These are phyloP conservation scores for Lonchura striata DNA, from an alignment of 2,113 vertebrate genomes.

Conservation along the genomic window DNA sequence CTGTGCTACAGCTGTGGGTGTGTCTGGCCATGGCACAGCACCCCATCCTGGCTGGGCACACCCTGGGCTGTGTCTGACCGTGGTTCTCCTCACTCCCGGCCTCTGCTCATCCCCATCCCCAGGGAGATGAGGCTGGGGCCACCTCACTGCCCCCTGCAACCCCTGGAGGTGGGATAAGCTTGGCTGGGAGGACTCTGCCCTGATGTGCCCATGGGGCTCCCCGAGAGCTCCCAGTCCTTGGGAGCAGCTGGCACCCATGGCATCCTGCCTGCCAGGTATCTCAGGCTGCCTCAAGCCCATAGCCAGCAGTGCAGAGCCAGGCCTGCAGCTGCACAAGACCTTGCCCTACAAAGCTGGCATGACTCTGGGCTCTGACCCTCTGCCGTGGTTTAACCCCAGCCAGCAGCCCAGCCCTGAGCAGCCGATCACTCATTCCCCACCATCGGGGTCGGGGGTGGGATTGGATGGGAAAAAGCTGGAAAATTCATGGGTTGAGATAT, in stretches of 20 bases:
- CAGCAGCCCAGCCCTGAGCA: neutral
- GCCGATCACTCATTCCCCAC: fast-evolving
- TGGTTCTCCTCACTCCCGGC: neutral
- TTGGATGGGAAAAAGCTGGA: neutral
- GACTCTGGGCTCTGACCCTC: neutral
- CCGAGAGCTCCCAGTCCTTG: fast-evolving
- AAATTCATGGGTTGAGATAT: neutral
- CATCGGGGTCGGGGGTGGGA: fast-evolving
- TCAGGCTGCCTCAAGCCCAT: neutral
- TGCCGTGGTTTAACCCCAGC: neutral
- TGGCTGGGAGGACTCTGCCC: neutral
- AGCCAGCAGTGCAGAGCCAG: neutral
- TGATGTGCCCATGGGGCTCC: neutral
- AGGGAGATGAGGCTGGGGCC: neutral
- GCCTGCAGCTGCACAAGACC: neutral
- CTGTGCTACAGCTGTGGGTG: fast-evolving
- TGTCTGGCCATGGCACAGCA: neutral
- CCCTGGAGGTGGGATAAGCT: neutral
- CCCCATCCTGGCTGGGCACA: neutral
- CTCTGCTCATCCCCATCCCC: neutral
- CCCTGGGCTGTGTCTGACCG: neutral
- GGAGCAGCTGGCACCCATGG: neutral
- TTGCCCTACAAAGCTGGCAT: neutral
- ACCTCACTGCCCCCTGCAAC: fast-evolving
- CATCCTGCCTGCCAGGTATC: neutral